Conservation (phyloP, 2,888 invertebrate genomes). For the Ligdia adustata region DNA sequence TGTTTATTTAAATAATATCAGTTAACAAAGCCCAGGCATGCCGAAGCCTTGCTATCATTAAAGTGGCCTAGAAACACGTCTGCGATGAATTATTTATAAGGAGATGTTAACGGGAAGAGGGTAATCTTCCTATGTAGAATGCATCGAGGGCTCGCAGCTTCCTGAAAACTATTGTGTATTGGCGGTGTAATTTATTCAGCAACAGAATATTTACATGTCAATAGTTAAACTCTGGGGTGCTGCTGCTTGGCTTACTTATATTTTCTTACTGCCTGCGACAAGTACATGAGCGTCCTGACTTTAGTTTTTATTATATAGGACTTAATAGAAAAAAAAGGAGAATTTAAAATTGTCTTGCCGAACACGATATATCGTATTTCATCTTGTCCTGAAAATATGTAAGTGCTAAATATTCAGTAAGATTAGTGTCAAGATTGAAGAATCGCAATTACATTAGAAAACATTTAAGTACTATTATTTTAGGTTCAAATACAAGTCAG, state of each 20-base stretch:
- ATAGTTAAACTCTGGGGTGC: conserved; percentile 16
- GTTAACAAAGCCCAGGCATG: conserved; percentile 50
- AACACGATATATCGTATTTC: too few relatives aligned
- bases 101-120: conserved; percentile 57
- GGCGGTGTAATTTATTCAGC: conserved; percentile 40
- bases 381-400: too few relatives aligned
- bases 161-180: conserved; percentile 45
- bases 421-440: too few relatives aligned
- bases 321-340: too few relatives aligned
- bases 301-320: too few relatives aligned
- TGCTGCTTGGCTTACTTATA: neutral
- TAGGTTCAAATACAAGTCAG: too few relatives aligned
- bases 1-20: conserved; percentile 56
- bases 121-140: conserved; percentile 40
- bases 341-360: too few relatives aligned
- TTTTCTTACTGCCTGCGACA: too few relatives aligned
- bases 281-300: too few relatives aligned
- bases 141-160: conserved; percentile 36
- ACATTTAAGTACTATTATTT: too few relatives aligned
- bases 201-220: conserved; percentile 37
- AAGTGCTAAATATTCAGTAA: too few relatives aligned
- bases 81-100: conserved; percentile 58
- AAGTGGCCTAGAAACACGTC: conserved; percentile 46
- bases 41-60: conserved; percentile 60
- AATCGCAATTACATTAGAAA: too few relatives aligned